phyloP scores from a whole-genome alignment of 2,797 vertebrate species.

The Danionella dracula region DNA sequence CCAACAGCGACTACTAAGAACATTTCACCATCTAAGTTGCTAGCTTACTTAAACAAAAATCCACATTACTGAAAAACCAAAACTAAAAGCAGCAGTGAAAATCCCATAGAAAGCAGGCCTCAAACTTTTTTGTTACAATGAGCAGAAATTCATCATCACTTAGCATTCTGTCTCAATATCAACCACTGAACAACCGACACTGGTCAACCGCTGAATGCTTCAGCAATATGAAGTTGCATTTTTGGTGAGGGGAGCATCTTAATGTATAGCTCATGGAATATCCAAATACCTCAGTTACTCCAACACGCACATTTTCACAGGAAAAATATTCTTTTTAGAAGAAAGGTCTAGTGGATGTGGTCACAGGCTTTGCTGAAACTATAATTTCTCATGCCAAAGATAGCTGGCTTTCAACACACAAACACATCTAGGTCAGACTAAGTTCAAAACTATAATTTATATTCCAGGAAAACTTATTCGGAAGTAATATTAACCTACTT shows the following conservation, averaged over 20 bases:
- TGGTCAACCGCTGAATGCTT: not conserved
- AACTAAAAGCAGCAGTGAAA: not conserved
- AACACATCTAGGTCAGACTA: conserved; percentile 50
- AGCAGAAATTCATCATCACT: not conserved
- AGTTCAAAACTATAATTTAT: conserved; percentile 49
- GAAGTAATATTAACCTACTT: conserved; percentile 18
- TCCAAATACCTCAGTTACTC: not conserved
- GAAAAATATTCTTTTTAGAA: not conserved
- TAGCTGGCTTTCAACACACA: not conserved
- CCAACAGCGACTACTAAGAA: not conserved
- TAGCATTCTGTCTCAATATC: not conserved
- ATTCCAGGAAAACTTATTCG: not conserved
- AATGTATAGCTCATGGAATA: not conserved
- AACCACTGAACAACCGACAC: not conserved
- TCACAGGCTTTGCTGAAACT: not conserved
- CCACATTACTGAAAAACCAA: no score
- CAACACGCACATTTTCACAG: not conserved
- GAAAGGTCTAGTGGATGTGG: not conserved
- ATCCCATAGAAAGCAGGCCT: not conserved
- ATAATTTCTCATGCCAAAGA: not conserved
- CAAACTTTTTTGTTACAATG: not conserved
- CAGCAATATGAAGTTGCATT: not conserved
- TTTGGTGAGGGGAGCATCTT: not conserved
- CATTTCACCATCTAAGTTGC: not conserved
- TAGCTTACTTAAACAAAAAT: not conserved